phyloP scores from a whole-genome alignment of 1,140 invertebrate species.

The Pseudomyrmex gracilis region DNA sequence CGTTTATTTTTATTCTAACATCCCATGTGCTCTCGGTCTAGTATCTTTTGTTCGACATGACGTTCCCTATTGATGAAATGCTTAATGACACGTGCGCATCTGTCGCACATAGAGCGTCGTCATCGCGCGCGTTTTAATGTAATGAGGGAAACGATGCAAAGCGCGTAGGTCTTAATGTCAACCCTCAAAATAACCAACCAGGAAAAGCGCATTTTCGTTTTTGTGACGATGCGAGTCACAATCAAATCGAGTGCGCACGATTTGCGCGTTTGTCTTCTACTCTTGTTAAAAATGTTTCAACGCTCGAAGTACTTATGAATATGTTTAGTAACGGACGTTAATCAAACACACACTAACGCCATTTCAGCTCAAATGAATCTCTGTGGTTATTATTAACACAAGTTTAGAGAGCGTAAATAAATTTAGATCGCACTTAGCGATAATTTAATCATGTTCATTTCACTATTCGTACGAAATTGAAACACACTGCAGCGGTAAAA shows the following conservation, averaged over 20 bases:
- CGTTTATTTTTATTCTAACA: constrained; percentile 65
- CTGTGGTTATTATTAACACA: constrained; percentile 21
- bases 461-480: not conserved
- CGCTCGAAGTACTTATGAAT: not conserved
- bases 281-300: constrained; percentile 21
- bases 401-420: constrained; percentile 21
- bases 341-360: constrained; percentile 14
- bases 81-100: constrained; percentile 31
- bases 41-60: constrained; percentile 20
- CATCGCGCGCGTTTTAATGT: constrained; percentile 14
- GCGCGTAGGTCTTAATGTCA: constrained; percentile 56
- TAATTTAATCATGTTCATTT: constrained; percentile 4
- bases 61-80: constrained; percentile 45
- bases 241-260: not conserved
- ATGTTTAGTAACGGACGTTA: not conserved
- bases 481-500: not conserved
- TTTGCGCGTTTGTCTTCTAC: not conserved
- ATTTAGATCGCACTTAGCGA: not conserved
- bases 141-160: constrained; percentile 29
- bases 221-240: not conserved
- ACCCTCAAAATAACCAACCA: constrained; percentile 29
- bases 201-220: not conserved
- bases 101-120: not conserved
- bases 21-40: constrained; percentile 38
- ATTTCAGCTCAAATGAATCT: constrained; percentile 19